A percentile compares a stretch with the other conserved stretches of the same genome.
phyloP scores from a whole-genome alignment of 2,888 invertebrate species.

The Cosmorhoe ocellata region DNA sequence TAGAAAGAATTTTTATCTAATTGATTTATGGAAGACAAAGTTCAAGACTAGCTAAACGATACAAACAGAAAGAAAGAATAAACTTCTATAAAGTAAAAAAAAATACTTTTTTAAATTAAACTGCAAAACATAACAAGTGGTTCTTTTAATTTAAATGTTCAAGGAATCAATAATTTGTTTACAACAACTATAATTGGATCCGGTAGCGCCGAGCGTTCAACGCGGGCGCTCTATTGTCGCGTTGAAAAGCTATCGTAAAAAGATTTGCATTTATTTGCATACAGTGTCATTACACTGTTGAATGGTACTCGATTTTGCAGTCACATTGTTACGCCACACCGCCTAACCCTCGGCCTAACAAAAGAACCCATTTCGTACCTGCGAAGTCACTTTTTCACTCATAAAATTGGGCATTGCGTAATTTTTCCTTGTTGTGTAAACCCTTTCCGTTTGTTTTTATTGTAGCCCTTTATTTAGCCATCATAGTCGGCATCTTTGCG shows the following conservation, averaged over 20 bases:
- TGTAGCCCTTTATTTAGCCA: slow-evolving; percentile 65
- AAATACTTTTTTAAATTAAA: neutral
- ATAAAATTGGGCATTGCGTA: slow-evolving; percentile 76
- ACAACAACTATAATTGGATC: slow-evolving; percentile 58
- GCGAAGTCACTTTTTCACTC: slow-evolving; percentile 64
- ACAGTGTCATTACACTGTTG: slow-evolving; percentile 55
- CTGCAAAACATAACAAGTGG: too few species aligned
- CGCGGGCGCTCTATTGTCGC: slow-evolving; percentile 52
- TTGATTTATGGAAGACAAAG: slow-evolving; percentile 9
- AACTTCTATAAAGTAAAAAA: too few species aligned
- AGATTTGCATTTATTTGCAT: slow-evolving; percentile 75
- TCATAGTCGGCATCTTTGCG: slow-evolving; percentile 72
- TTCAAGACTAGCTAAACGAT: neutral
- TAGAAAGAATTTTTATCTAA: slow-evolving; percentile 8
- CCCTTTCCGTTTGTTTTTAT: slow-evolving; percentile 81
- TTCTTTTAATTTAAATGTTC: too few species aligned
- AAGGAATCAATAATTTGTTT: slow-evolving; percentile 51
- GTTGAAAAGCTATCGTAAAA: slow-evolving; percentile 55
- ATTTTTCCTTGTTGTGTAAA: slow-evolving; percentile 79
- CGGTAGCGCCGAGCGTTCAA: slow-evolving; percentile 56
- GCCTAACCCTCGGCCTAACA: slow-evolving; percentile 46
- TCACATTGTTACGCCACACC: slow-evolving; percentile 39
- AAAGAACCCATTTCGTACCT: slow-evolving; percentile 67
- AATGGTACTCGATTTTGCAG: slow-evolving; percentile 62
- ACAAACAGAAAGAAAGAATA: neutral